Percentiles rank a stretch among this genome's conserved stretches.
These are phyloP conservation scores for Condylura cristata DNA, from an alignment of 2,113 vertebrate genomes.

Conservation along the genomic window DNA sequence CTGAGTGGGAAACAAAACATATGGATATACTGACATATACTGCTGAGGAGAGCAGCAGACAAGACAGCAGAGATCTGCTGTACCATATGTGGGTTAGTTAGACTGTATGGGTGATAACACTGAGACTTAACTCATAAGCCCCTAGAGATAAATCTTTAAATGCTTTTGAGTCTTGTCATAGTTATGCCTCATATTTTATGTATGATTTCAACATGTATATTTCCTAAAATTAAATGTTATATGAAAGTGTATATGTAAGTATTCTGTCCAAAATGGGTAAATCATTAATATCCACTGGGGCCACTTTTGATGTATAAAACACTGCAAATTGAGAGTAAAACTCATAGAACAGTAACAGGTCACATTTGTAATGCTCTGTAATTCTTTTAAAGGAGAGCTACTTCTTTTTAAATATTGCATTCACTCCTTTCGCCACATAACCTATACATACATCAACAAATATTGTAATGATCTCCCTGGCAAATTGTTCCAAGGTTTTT, in stretches of 20 bases:
- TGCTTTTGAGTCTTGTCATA: not conserved
- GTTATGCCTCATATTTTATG: not conserved
- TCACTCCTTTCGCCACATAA: rapidly evolving
- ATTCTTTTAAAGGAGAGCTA: not conserved
- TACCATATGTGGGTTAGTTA: no score
- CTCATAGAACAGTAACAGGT: not conserved
- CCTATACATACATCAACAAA: not conserved
- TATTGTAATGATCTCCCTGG: not conserved
- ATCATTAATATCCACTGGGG: not conserved
- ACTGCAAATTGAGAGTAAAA: not conserved
- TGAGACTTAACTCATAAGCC: no score
- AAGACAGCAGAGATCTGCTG: no score
- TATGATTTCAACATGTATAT: not conserved
- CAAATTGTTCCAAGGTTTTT: rapidly evolving
- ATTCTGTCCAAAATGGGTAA: not conserved
- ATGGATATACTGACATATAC: no score
- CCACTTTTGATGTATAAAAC: not conserved
- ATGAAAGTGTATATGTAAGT: not conserved
- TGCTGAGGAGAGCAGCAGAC: no score
- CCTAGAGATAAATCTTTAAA: not conserved
- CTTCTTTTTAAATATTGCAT: not conserved
- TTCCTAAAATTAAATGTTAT: not conserved
- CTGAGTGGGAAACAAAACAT: no score
- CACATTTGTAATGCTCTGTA: not conserved
- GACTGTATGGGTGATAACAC: no score